Evolutionary conservation across 2,797 vertebrate genomes (phyloP).

Genomic region (Florisuga fusca): DNA sequence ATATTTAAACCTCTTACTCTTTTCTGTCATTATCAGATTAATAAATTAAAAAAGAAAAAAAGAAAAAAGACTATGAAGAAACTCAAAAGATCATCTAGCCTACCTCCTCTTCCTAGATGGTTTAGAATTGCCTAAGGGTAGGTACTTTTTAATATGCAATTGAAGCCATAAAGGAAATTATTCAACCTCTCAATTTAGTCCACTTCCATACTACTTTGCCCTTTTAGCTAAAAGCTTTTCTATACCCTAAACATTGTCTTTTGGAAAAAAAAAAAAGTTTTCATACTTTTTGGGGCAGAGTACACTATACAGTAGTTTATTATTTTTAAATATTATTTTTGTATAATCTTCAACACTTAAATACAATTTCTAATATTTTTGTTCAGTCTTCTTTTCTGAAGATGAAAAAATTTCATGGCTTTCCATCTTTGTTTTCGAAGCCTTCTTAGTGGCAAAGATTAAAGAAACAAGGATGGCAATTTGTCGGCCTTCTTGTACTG

Average conservation of each 20-base stretch:
- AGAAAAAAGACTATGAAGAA: background rate
- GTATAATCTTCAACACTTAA: background rate
- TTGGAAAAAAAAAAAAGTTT: too few species aligned
- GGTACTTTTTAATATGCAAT: background rate
- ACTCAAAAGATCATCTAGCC: background rate
- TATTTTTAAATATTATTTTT: background rate
- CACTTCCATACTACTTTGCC: background rate
- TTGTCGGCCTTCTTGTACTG: background rate
- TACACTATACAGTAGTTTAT: background rate
- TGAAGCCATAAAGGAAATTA: background rate
- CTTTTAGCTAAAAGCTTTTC: background rate
- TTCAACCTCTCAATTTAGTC: background rate
- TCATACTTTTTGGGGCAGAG: background rate
- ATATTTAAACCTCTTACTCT: background rate
- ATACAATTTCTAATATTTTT: accelerated
- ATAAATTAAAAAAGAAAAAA: background rate
- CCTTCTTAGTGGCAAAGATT: background rate
- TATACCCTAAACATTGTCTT: background rate
- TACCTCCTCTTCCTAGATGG: background rate
- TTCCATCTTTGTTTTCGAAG: background rate
- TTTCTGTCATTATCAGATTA: background rate
- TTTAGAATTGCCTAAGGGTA: background rate
- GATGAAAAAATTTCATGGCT: background rate
- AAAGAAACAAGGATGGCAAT: background rate
- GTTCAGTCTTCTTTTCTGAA: background rate